phyloP scores from a whole-genome alignment of 2,113 vertebrate genomes.

The Cyphomyrus discorhynchus region DNA sequence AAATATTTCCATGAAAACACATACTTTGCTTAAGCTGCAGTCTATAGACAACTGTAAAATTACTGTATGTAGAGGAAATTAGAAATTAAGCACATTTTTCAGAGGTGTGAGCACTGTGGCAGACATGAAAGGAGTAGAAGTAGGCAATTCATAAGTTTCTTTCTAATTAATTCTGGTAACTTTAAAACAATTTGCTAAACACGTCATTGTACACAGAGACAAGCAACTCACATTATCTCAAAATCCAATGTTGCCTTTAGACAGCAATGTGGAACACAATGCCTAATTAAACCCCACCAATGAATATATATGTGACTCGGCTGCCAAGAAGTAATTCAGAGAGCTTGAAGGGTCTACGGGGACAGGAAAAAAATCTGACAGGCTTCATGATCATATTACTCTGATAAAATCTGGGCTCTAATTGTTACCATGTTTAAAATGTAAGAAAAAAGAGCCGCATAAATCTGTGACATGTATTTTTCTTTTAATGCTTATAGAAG shows the following conservation, averaged over 20 bases:
- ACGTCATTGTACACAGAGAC: not conserved
- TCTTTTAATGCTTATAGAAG: not conserved
- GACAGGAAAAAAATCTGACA: not conserved
- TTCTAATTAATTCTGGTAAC: not conserved
- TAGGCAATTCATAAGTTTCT: not conserved
- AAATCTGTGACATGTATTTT: not conserved
- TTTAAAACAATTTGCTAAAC: not conserved
- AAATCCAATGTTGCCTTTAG: not conserved
- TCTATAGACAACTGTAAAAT: not conserved
- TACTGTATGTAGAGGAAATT: not conserved
- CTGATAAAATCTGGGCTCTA: not conserved
- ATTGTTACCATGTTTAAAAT: not conserved
- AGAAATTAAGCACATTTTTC: not conserved
- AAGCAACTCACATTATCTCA: not conserved
- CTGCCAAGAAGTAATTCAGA: not conserved
- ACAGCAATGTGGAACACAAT: not conserved
- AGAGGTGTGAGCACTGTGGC: not conserved
- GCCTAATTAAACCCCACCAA: not conserved
- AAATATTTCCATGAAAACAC: not conserved
- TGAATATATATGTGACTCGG: not conserved
- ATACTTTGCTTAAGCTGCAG: not conserved
- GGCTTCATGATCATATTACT: not conserved
- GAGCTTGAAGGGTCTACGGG: not conserved
- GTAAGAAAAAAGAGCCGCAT: not conserved
- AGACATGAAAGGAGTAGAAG: not conserved